Conservation (phyloP, 2,797 vertebrate genomes). For the Trachops cirrhosus region DNA sequence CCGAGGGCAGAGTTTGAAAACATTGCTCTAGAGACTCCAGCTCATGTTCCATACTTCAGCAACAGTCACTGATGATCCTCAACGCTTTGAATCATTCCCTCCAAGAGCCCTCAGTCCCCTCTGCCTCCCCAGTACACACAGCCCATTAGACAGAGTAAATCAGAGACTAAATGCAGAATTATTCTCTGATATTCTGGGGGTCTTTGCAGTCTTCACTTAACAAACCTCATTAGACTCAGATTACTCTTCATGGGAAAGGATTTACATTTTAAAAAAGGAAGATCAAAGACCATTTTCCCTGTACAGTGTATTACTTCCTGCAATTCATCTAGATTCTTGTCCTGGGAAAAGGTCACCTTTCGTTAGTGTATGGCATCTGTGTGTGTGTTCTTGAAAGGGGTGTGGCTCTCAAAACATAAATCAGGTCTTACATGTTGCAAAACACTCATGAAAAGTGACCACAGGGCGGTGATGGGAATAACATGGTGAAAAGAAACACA, state of each 20-base stretch:
- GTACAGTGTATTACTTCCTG: conserved; percentile 79
- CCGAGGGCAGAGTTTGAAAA: background rate
- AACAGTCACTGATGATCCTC: background rate
- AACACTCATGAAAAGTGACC: conserved; percentile 38
- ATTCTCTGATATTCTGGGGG: conserved; percentile 58
- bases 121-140: background rate
- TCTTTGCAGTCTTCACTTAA: conserved; percentile 64
- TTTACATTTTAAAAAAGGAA: conserved; percentile 46
- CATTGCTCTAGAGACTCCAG: background rate
- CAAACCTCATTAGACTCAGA: conserved; percentile 54
- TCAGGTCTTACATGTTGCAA: conserved; percentile 42
- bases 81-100: background rate
- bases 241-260: conserved; percentile 67
- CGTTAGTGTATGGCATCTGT: conserved; percentile 67
- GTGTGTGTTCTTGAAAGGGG: conserved; percentile 72
- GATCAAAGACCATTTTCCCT: conserved; percentile 74
- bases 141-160: conserved; percentile 25
- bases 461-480: background rate
- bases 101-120: background rate
- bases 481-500: background rate
- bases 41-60: background rate
- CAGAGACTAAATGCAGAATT: conserved; percentile 47
- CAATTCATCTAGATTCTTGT: conserved; percentile 81
- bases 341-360: conserved; percentile 81
- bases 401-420: conserved; percentile 66